Evolutionary conservation across 2,888 invertebrate species (phyloP), one percentile per base, ranked within the genome.

Genomic region (Spodoptera picta): DNA sequence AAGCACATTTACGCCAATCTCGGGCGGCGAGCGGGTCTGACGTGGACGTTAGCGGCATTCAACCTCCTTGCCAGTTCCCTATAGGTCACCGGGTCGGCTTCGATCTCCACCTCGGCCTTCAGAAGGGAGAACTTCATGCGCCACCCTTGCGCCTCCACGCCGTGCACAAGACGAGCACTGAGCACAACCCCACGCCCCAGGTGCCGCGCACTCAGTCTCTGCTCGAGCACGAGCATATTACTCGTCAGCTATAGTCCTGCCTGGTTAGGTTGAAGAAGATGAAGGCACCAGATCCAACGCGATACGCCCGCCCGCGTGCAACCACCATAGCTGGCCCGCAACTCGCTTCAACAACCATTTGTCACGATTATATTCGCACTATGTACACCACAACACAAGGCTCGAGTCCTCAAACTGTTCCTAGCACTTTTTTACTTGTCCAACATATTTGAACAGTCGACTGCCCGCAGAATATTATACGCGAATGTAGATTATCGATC

Each of bases 161-260:
- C 91, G 74, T 94, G 94, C 69, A 94, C 80, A 45, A 94, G 80
- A 23, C 92, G 88, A 57, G 93, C 94, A 72, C 86, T 86, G 63
- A 94, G 83, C 67, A 88, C 85, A 2, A 93, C 87, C 65, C 93
- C 93, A 51, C 93, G 92, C 48, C 90, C 88, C 56, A 87, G 60
- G 79, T 93, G 89, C 72, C 92, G 87, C 71, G 91, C 90, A 86
- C 88, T 90, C 80, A 94, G 88, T 89, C 90, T 91, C 87, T 94
- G 94, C 94, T 94, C 94, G 88, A 92, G 85, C 41, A 94, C 91
- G 93, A 94, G 94, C 94, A 94, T 94, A 79, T 66, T 91, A 83
- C 91, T 92, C 89, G 94, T 94, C 94, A 94, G 94, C 94, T 94
- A 80, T 94, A 87, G 80, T 94, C 94, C 84, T 94, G 94, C 71